Evolutionary conservation across 2,888 invertebrate genomes (phyloP).

Genomic region (Troides aeacus): DNA sequence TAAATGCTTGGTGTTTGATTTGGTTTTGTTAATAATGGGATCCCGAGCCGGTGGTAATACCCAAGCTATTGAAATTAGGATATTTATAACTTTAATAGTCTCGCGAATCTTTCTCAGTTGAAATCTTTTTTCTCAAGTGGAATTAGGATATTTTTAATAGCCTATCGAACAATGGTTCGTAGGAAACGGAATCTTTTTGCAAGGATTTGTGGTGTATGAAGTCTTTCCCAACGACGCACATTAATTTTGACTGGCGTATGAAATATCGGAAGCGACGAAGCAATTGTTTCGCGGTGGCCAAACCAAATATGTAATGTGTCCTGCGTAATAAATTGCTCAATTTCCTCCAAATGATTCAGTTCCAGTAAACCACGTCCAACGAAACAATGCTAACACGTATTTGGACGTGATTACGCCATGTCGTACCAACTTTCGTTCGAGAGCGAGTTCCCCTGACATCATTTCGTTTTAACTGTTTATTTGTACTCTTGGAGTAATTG

Average conservation of each 20-base stretch:
- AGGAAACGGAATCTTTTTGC: too few relatives aligned
- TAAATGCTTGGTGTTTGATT: too few relatives aligned
- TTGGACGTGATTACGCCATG: conserved; percentile 16
- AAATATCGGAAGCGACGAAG: not conserved
- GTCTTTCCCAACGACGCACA: not conserved
- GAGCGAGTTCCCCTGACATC: conserved; percentile 22
- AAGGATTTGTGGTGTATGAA: not conserved
- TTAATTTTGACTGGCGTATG: not conserved
- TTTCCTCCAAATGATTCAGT: conserved; percentile 27
- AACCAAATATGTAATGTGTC: conserved; percentile 4
- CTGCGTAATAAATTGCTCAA: conserved; percentile 11
- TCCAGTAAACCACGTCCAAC: conserved; percentile 6
- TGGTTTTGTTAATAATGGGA: too few relatives aligned
- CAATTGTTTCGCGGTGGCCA: conserved; percentile 1
- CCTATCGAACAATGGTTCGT: too few relatives aligned
- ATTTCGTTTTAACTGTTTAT: conserved; percentile 12
- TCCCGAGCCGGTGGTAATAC: too few relatives aligned
- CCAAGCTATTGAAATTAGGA: too few relatives aligned
- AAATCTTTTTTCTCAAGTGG: too few relatives aligned
- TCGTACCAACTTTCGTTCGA: conserved; percentile 17
- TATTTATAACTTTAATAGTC: too few relatives aligned
- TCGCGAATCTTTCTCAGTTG: too few relatives aligned
- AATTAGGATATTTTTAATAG: too few relatives aligned
- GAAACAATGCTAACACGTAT: conserved; percentile 25
- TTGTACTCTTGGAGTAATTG: conserved; percentile 15